Evolutionary conservation across 1,140 invertebrate genomes (phyloP), one percentile per base, ranked within the genome.

Genomic region (Lineus longissimus): DNA sequence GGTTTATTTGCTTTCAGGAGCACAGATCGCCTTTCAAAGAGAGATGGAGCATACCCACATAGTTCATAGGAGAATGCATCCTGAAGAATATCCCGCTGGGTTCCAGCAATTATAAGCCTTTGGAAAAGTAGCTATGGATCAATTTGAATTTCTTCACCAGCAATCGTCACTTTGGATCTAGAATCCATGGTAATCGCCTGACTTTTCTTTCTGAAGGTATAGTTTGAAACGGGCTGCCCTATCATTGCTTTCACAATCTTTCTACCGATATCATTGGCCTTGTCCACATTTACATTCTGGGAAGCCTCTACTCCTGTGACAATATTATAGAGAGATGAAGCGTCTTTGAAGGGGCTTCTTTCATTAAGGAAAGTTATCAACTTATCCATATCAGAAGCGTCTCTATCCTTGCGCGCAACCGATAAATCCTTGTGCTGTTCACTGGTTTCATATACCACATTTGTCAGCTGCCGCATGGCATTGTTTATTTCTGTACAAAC

Each of bases 121-220:
- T 71, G 64, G 55, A 72, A 70, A 15, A 72, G 47, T 19, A 70
- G 29, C 25, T 68, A 55, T 11, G 67, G 64, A 58, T 71, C 67
- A 15, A 67, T 19, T 29, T 61, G 59, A 17, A 57, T 2, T 6
- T 36, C 43, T 19, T 64, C 58, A 19, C 60, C 60, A 55, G 11
- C 36, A 25, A 55, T 30, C 36, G 59, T 67, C 1, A 57, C 15
- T 57, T 15, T 25, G 15, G 47, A 47, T 59, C 57, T 62, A n/a
- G 27, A 54, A 15, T 61, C 58, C 15, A 70, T 19, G 17, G 63
- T 66, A 51, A 63, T 45, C 13, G 59, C 64, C 57, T 66, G 60
- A 47, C 64, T 29, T 43, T 23, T 55, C 45, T 56, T 63, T 55
- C 61, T 66, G 31, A 69, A 70, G 11, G 59, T 51, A 47, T 57